Evolutionary conservation across 2,113 vertebrate species (phyloP).

Genomic region (Cryptomyrus ogoouensis): DNA sequence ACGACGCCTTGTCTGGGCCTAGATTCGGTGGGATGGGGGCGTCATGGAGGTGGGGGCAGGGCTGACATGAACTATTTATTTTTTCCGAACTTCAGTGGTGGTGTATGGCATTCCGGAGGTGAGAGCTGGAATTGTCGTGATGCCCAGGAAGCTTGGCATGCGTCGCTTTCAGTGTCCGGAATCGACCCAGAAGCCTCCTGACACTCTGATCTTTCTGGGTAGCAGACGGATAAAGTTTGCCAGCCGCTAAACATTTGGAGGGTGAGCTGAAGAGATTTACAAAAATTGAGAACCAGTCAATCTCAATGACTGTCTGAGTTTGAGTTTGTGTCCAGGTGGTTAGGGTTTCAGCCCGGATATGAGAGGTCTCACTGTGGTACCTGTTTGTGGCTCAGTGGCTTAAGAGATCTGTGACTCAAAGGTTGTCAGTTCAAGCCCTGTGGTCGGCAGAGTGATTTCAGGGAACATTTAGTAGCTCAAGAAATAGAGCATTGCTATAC

Average conservation of each 20-base stretch:
- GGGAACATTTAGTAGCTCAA: not conserved
- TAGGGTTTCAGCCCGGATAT: not conserved
- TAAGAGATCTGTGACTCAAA: not conserved
- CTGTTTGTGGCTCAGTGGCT: not conserved
- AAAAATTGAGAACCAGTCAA: not conserved
- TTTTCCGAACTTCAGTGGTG: not conserved
- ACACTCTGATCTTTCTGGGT: not conserved
- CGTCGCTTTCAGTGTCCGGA: not conserved
- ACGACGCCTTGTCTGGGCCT: not conserved
- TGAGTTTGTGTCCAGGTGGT: not conserved
- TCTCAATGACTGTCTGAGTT: not conserved
- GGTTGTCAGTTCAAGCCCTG: not conserved
- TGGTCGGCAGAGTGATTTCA: not conserved
- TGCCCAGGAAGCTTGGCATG: not conserved
- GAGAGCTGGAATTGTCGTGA: not conserved
- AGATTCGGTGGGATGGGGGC: not conserved
- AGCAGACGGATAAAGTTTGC: not conserved
- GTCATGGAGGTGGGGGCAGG: not conserved
- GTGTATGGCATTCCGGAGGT: not conserved
- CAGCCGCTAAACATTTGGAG: not conserved
- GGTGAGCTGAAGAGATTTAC: not conserved
- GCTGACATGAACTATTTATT: not conserved
- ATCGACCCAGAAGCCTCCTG: not conserved
- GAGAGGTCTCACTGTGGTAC: not conserved
- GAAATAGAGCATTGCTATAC: not conserved